Evolutionary conservation across 92 coral and sea anemone species (phyloP).

Genomic region (Umimayanthus kanabou): DNA sequence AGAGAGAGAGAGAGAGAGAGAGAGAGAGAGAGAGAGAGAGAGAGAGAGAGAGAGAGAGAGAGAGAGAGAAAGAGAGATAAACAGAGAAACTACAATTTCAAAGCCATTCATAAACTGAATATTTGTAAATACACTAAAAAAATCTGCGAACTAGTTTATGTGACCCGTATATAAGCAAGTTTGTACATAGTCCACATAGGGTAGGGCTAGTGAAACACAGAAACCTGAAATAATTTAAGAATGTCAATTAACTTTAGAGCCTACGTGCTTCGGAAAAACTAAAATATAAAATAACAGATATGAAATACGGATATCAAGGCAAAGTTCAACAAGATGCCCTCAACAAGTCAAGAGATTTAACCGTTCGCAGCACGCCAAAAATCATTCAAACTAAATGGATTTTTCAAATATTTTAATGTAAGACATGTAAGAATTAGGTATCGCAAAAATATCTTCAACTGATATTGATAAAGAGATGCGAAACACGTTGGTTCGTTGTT

Average conservation of each 20-base stretch:
- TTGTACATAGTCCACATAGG: background rate
- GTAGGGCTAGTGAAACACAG: background rate
- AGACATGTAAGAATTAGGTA: constrained; percentile 4
- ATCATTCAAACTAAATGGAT: background rate
- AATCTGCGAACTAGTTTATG: background rate
- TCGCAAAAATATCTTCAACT: background rate
- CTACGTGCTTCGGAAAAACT: constrained; percentile 28
- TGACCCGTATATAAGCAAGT: background rate
- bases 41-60: background rate
- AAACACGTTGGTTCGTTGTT: background rate
- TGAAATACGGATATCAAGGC: constrained; percentile 5
- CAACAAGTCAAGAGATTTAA: background rate
- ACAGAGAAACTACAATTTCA: background rate
- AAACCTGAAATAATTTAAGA: constrained; percentile 3
- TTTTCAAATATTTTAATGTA: constrained; percentile 24
- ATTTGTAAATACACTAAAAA: constrained; percentile 13
- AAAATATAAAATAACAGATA: constrained; percentile 27
- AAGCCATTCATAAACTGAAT: background rate
- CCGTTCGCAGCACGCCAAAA: background rate
- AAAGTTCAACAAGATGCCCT: constrained; percentile 25
- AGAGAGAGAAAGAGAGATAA: background rate
- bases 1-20: no score
- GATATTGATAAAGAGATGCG: background rate
- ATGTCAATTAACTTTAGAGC: constrained; percentile 19
- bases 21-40: no score